These are phyloP conservation scores for Drosophila micromelanica DNA, from an alignment of 1,140 invertebrate genomes.

Conservation along the genomic window DNA sequence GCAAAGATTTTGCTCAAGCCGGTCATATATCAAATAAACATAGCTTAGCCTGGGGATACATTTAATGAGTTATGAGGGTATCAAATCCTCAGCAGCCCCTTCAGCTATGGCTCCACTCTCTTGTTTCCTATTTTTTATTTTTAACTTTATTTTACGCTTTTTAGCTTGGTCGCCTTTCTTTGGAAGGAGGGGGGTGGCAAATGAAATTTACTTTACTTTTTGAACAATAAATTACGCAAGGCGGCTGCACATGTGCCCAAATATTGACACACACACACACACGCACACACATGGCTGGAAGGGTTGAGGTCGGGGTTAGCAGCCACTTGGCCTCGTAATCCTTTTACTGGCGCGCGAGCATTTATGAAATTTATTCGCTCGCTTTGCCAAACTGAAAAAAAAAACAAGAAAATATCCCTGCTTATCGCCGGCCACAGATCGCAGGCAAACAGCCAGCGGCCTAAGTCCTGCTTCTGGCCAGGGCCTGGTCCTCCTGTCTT, in stretches of 20 bases:
- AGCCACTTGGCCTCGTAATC: slow-evolving; percentile 59
- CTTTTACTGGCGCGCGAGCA: slow-evolving; percentile 61
- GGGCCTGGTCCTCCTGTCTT: slow-evolving; percentile 10
- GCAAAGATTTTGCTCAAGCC: background rate
- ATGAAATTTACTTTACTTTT: slow-evolving; percentile 64
- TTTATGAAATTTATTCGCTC: slow-evolving; percentile 74
- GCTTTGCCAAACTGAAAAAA: slow-evolving; percentile 14
- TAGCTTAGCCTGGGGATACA: background rate
- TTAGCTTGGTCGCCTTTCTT: slow-evolving; percentile 1
- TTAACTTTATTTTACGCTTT: slow-evolving; percentile 14
- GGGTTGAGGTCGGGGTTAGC: background rate
- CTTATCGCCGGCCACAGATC: slow-evolving; percentile 71
- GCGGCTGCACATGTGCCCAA: slow-evolving; percentile 52
- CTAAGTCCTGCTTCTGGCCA: slow-evolving; percentile 36
- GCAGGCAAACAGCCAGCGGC: slow-evolving; percentile 35
- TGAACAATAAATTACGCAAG: slow-evolving; percentile 67
- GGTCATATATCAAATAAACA: background rate
- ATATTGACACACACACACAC: slow-evolving; percentile 50
- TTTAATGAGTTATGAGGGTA: slow-evolving; percentile 19
- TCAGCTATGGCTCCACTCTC: background rate
- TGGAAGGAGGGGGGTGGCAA: slow-evolving; percentile 19
- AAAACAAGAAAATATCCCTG: background rate
- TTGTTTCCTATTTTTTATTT: slow-evolving; percentile 33
- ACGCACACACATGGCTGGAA: background rate
- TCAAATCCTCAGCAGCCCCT: slow-evolving; percentile 5